Base-by-base conservation (phyloP, 2,888 invertebrate genomes). In the Apamea epomidion region DNA sequence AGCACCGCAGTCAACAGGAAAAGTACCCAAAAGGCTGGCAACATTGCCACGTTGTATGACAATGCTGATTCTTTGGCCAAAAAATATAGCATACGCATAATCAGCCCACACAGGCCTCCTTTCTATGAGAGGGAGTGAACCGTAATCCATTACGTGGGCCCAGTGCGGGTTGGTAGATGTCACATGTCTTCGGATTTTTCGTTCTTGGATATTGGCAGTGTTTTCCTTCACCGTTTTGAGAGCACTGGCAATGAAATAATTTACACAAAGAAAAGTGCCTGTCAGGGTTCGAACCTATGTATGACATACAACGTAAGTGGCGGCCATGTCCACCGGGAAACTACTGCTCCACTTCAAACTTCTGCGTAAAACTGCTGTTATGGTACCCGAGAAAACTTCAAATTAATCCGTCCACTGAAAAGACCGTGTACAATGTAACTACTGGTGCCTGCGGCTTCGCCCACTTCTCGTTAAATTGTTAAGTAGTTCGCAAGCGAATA, bases 311-410 rank as follows among this genome's bases (percentile, higher is more conserved):
- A 25, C 10, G 8, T 10, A 25, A 58, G 10, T 58, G 1, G 12
- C 25, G 3, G 12, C 25, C 25, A 1, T 58, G 58, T 25, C 58
- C 25, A 58, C 25, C 25, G 58, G 58, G 25, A 10, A 4, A 58
- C 3, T 25, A 25, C 25, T 10, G 10, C 25, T 58, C 58, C 58
- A 25, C 21, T 54, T 54, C 54, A 60, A 78, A 58, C n/a, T 73
- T 85, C n/a, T 42, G 2, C 51, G 18, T 29, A 69, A 62, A 67
- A 64, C 58, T 73, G 45, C n/a, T 69, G 29, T 67, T 51, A 32
- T 8, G 12, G 7, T 75, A 25, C 83, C 2, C 18, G 21, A 48
- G 62, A 83, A 76, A 76, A 81, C 21, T 81, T 65, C 48, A 73
- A 80, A 74, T 68, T 68, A 74, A 73, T 74, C 60, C 42, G 16